Percentiles rank a stretch among this genome's conserved stretches.
Conservation (phyloP, 37 sponge, comb jelly and placozoan species). For the Halisarca cf. caerulea region DNA sequence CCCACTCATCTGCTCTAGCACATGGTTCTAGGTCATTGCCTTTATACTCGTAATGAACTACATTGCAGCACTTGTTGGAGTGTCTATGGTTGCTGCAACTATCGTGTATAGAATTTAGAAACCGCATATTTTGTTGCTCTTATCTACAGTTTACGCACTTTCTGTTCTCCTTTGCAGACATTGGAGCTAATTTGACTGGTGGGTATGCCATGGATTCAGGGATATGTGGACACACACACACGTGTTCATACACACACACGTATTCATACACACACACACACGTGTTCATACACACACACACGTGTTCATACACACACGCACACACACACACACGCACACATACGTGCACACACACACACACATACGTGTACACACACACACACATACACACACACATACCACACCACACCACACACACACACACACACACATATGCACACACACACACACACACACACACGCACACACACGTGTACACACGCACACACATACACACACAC, state of each 20-base stretch:
- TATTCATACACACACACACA: not conserved
- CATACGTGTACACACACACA: not conserved
- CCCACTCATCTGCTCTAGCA: no score
- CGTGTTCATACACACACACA: not conserved
- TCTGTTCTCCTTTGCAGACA: conserved; percentile 55
- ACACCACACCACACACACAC: not conserved
- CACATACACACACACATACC: no score
- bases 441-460: conserved; percentile 2
- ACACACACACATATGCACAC: not conserved
- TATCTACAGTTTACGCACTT: not conserved
- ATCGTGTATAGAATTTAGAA: no score
- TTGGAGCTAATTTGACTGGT: conserved; percentile 96
- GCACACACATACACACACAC: not conserved
- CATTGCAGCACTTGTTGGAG: no score
- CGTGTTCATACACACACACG: not conserved
- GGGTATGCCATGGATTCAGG: no score
- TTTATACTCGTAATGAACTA: no score
- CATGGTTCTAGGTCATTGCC: no score
- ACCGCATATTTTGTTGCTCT: no score
- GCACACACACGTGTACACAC: not conserved
- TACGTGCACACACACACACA: not conserved
- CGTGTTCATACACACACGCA: not conserved
- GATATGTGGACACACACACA: no score
- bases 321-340: not conserved
- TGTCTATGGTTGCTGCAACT: no score